Evolutionary conservation across 2,797 vertebrate species (phyloP).

Genomic region (Hozukius guyotensis): DNA sequence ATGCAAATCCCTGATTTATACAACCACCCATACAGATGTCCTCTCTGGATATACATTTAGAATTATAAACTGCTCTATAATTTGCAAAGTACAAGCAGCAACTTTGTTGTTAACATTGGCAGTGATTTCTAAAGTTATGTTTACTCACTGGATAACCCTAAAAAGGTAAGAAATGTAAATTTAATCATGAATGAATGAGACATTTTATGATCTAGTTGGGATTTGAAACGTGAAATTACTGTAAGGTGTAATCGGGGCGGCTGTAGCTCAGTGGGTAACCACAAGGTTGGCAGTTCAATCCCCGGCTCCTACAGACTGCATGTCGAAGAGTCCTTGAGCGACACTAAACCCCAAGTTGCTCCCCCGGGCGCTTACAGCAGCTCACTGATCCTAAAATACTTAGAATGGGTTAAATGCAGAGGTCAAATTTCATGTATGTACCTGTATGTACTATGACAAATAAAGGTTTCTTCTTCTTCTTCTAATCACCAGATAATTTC

Average conservation of each 20-base stretch:
- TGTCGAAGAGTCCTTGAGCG: too few species aligned
- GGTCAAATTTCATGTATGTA: too few species aligned
- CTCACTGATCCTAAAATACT: too few species aligned
- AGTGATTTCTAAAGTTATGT: neutral
- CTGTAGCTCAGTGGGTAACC: too few species aligned
- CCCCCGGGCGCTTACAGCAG: too few species aligned
- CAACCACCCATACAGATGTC: neutral
- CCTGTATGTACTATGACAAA: too few species aligned
- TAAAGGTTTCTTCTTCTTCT: too few species aligned
- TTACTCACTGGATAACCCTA: neutral
- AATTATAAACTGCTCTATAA: neutral
- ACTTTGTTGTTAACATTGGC: neutral
- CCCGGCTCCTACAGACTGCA: too few species aligned
- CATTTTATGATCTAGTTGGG: neutral
- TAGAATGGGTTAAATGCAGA: too few species aligned
- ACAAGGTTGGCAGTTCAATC: too few species aligned
- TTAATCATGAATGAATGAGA: neutral
- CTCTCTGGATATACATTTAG: neutral
- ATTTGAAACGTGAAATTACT: neutral
- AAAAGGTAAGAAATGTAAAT: neutral
- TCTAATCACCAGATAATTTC: neutral
- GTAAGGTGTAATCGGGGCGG: rapidly evolving
- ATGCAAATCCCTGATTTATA: neutral
- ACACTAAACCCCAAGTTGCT: too few species aligned
- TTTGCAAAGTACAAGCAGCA: neutral